phyloP scores from a whole-genome alignment of 2,888 invertebrate genomes.

The Erebia aethiops region DNA sequence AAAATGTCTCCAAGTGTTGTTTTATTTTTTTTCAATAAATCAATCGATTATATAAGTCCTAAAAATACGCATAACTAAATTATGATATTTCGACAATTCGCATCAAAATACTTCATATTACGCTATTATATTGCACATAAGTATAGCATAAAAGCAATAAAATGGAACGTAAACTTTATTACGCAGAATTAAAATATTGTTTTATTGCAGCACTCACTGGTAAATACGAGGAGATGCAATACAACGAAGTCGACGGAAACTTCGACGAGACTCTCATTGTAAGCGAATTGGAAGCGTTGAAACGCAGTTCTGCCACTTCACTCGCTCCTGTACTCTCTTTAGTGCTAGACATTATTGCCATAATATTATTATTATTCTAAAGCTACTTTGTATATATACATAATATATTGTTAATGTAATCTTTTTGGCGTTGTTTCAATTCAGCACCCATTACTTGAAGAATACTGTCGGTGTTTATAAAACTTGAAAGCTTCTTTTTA shows the following conservation, averaged over 20 bases:
- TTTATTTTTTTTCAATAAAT: background rate
- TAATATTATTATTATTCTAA: slow-evolving; percentile 60
- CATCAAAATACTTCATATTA: slow-evolving; percentile 6
- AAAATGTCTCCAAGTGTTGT: too few relatives aligned
- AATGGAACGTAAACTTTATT: slow-evolving; percentile 21
- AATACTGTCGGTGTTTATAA: slow-evolving; percentile 6
- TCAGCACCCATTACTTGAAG: background rate
- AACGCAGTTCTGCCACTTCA: slow-evolving; percentile 60
- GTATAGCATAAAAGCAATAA: slow-evolving; percentile 35
- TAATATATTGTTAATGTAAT: slow-evolving; percentile 74
- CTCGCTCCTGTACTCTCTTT: slow-evolving; percentile 49
- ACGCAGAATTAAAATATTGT: slow-evolving; percentile 26
- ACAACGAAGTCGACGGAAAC: slow-evolving; percentile 68
- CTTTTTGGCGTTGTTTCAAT: slow-evolving; percentile 49
- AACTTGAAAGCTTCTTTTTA: slow-evolving; percentile 14
- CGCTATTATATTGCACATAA: slow-evolving; percentile 9
- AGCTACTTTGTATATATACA: slow-evolving; percentile 75
- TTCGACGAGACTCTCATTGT: slow-evolving; percentile 74
- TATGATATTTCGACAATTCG: slow-evolving; percentile 9
- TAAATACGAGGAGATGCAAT: slow-evolving; percentile 77
- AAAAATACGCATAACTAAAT: background rate
- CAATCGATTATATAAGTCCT: background rate
- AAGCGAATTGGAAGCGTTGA: slow-evolving; percentile 73
- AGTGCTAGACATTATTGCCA: slow-evolving; percentile 60
- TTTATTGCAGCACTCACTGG: slow-evolving; percentile 71